These are phyloP conservation scores for Campoletis sonorensis DNA, from an alignment of 1,140 invertebrate genomes.

Conservation along the genomic window DNA sequence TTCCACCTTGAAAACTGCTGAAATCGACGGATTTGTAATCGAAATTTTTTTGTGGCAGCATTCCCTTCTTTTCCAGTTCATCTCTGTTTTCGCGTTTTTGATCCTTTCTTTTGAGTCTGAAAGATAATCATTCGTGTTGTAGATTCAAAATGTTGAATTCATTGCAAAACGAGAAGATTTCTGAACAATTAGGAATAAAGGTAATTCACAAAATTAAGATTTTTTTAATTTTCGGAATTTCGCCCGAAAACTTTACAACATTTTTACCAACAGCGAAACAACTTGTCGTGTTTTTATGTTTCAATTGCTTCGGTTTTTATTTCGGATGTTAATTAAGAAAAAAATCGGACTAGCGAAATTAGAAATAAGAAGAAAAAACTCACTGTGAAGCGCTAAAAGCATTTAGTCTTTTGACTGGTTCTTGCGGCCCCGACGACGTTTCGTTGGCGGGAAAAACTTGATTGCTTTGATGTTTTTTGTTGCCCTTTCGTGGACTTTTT, in stretches of 20 bases:
- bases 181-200: too few relatives aligned
- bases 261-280: too few relatives aligned
- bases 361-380: neutral
- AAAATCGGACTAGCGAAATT: too few relatives aligned
- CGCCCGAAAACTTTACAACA: too few relatives aligned
- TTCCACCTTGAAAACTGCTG: conserved; percentile 70
- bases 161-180: too few relatives aligned
- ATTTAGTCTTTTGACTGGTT: neutral
- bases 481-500: neutral
- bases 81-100: conserved; percentile 55
- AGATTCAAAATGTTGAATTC: neutral
- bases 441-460: neutral
- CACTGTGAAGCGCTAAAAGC: neutral
- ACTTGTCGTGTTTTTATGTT: too few relatives aligned
- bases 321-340: too few relatives aligned
- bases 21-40: conserved; percentile 68
- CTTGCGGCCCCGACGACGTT: neutral
- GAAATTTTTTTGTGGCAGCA: conserved; percentile 63
- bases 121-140: neutral
- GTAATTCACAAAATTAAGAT: too few relatives aligned
- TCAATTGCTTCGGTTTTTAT: too few relatives aligned
- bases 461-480: conserved; percentile 22
- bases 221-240: too few relatives aligned
- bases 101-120: conserved; percentile 55
- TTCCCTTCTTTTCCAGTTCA: conserved; percentile 57